Conservation (phyloP, 1,140 invertebrate genomes). For the Cydia pomonella region DNA sequence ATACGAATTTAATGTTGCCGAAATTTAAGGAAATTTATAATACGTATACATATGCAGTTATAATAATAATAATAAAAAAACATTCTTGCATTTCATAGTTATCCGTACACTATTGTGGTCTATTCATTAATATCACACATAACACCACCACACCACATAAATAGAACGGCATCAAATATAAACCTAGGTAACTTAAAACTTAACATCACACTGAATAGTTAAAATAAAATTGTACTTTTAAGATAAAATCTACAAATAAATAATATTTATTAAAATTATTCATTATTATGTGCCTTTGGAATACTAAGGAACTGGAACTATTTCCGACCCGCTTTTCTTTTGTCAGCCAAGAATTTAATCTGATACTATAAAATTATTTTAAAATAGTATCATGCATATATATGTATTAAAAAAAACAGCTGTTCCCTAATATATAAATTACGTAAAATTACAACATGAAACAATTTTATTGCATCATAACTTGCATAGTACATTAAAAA, state of each 20-base stretch:
- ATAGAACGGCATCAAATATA: slow-evolving; percentile 7
- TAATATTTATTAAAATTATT: slow-evolving; percentile 28
- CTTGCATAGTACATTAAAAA: background rate
- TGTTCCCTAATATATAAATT: slow-evolving; percentile 50
- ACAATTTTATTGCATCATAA: background rate
- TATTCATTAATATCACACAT: background rate
- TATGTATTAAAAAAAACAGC: slow-evolving; percentile 37
- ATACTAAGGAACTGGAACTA: slow-evolving; percentile 1
- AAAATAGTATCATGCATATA: slow-evolving; percentile 1
- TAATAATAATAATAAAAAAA: background rate
- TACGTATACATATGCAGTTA: background rate
- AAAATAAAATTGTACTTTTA: slow-evolving; percentile 38
- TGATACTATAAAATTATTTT: background rate
- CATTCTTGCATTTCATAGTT: background rate
- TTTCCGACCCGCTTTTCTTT: background rate
- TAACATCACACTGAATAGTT: slow-evolving; percentile 30
- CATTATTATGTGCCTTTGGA: slow-evolving; percentile 23
- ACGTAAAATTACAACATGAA: slow-evolving; percentile 6
- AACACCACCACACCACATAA: background rate
- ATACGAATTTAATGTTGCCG: background rate
- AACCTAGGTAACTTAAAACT: slow-evolving; percentile 21
- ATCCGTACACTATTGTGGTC: background rate
- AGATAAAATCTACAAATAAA: slow-evolving; percentile 36
- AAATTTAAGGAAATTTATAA: background rate
- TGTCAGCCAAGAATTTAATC: slow-evolving; percentile 28